A percentile compares a stretch with the other conserved stretches of the same genome.
phyloP scores from a whole-genome alignment of 2,797 vertebrate genomes.

The Phataginus tetradactyla region DNA sequence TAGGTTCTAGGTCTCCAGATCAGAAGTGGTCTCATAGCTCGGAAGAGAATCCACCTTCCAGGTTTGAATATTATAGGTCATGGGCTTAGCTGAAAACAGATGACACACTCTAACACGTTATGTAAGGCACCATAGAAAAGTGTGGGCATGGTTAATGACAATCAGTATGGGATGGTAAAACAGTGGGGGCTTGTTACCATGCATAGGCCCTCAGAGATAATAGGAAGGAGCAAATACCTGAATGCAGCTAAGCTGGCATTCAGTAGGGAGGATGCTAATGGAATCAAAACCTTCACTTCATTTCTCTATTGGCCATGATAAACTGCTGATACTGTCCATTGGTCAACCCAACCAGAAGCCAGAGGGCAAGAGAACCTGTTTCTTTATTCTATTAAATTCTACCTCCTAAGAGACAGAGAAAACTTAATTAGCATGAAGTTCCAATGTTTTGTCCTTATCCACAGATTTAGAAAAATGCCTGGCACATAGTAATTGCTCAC shows the following conservation, averaged over 20 bases:
- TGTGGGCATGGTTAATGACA: neutral
- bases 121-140: neutral
- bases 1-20: neutral
- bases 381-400: neutral
- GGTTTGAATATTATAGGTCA: neutral
- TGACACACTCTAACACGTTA: neutral
- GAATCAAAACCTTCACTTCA: neutral
- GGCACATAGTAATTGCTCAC: neutral
- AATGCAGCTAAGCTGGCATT: neutral
- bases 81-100: neutral
- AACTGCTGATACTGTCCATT: neutral
- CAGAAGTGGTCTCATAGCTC: neutral
- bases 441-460: neutral
- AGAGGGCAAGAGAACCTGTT: neutral
- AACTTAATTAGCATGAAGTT: neutral
- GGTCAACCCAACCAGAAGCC: neutral
- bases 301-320: neutral
- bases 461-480: neutral
- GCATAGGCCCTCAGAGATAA: neutral
- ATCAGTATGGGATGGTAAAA: neutral
- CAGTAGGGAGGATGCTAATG: neutral
- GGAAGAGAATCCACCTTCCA: neutral
- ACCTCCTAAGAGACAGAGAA: neutral
- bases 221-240: neutral
- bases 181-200: neutral